These are phyloP conservation scores for Eledona agricola DNA, from an alignment of 2,888 invertebrate species.

Conservation along the genomic window DNA sequence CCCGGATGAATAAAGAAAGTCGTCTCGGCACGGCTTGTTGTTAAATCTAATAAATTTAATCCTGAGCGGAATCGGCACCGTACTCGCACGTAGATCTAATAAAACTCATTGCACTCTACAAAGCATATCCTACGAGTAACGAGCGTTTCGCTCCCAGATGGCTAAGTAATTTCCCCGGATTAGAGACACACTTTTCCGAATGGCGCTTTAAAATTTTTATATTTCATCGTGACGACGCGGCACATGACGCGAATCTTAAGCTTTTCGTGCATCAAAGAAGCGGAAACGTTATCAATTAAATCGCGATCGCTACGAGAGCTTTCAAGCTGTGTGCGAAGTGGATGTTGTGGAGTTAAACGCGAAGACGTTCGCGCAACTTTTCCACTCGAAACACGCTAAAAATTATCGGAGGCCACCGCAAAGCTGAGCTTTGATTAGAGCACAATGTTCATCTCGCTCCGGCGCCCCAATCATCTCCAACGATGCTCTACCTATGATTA, in stretches of 20 bases:
- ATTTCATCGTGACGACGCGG: constrained; percentile 29
- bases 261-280: no score
- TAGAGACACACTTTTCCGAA: constrained; percentile 41
- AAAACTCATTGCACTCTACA: constrained; percentile 23
- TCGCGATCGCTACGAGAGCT: no score
- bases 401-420: constrained; percentile 14
- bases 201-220: constrained; percentile 44
- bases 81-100: constrained; percentile 22
- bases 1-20: no score
- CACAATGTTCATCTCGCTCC: no score
- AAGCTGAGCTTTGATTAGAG: no score
- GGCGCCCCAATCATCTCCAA: no score
- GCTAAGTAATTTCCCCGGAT: constrained; percentile 43
- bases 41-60: constrained; percentile 19
- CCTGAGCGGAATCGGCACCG: constrained; percentile 6
- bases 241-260: constrained; percentile 27
- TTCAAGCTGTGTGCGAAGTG: constrained; percentile 23
- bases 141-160: constrained; percentile 41
- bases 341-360: constrained; percentile 26
- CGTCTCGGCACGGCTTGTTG: constrained; percentile 2
- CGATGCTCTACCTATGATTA: no score
- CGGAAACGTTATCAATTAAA: no score
- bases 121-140: constrained; percentile 28
- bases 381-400: constrained; percentile 28
- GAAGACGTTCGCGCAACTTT: constrained; percentile 24